phyloP scores from a whole-genome alignment of 2,888 invertebrate genomes.

The Acanthosoma haemorrhoidale region DNA sequence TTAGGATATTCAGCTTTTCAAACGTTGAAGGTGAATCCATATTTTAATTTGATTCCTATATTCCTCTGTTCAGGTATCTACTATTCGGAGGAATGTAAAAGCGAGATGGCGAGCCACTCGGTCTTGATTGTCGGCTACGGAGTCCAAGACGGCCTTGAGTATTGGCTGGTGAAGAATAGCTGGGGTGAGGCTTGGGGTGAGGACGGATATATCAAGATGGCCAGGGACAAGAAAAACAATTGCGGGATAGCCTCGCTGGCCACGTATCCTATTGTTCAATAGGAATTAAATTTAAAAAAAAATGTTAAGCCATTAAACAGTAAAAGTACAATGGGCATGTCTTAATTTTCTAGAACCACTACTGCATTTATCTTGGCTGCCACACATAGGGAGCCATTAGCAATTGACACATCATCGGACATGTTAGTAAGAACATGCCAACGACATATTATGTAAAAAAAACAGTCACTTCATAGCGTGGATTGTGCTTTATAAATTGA shows the following conservation, averaged over 20 bases:
- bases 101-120: conserved; percentile 71
- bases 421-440: no score
- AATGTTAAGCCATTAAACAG: no score
- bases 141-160: conserved; percentile 57
- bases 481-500: no score
- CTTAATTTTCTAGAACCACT: no score
- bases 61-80: conserved; percentile 56
- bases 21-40: background rate
- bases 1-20: no score
- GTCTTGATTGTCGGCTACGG: conserved; percentile 81
- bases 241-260: conserved; percentile 81
- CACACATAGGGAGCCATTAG: no score
- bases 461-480: no score
- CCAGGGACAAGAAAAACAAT: conserved; percentile 73
- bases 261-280: conserved; percentile 77
- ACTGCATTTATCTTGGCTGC: no score
- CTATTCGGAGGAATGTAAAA: conserved; percentile 70
- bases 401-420: no score
- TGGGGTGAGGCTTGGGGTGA: conserved; percentile 78
- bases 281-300: no score
- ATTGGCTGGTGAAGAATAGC: conserved; percentile 85
- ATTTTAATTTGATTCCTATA: background rate
- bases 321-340: no score
- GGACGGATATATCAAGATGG: conserved; percentile 81
- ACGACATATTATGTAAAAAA: no score